phyloP scores from a whole-genome alignment of 2,797 vertebrate species.

The Leptatherina wallacei region DNA sequence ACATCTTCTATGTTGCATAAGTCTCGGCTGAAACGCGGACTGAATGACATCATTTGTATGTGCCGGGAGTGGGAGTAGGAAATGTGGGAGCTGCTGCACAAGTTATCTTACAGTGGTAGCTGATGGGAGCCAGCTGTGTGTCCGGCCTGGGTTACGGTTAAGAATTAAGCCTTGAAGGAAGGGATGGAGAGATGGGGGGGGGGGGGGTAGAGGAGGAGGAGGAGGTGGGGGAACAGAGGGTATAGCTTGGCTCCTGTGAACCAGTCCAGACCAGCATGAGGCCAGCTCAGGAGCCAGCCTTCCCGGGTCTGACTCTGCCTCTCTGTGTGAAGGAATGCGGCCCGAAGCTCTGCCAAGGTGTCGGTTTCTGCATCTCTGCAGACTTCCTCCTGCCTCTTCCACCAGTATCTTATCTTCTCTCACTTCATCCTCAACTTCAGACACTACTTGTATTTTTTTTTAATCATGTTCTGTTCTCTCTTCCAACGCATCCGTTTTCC shows the following conservation, averaged over 20 bases:
- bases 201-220: conserved; percentile 22
- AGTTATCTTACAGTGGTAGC: conserved; percentile 54
- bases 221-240: conserved; percentile 28
- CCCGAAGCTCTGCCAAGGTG: conserved; percentile 63
- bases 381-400: conserved; percentile 33
- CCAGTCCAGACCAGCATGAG: conserved; percentile 44
- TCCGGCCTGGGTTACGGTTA: conserved; percentile 51
- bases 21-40: not conserved
- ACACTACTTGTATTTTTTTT: conserved; percentile 6
- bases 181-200: conserved; percentile 36
- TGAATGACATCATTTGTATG: conserved; percentile 49
- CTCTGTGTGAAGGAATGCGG: conserved; percentile 65
- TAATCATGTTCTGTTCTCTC: not conserved
- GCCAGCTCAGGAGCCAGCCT: conserved; percentile 45
- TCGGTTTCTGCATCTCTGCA: conserved; percentile 40
- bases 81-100: conserved; percentile 53
- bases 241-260: conserved; percentile 45
- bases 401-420: conserved; percentile 26
- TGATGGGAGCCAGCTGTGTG: conserved; percentile 75
- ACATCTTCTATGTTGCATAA: conserved; percentile 12
- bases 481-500: not conserved
- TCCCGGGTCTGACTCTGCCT: conserved; percentile 57
- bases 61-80: conserved; percentile 21
- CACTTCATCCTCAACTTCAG: conserved; percentile 19
- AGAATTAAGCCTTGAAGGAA: conserved; percentile 38